phyloP scores from a whole-genome alignment of 2,888 invertebrate species.

The Oscheius sp. region DNA sequence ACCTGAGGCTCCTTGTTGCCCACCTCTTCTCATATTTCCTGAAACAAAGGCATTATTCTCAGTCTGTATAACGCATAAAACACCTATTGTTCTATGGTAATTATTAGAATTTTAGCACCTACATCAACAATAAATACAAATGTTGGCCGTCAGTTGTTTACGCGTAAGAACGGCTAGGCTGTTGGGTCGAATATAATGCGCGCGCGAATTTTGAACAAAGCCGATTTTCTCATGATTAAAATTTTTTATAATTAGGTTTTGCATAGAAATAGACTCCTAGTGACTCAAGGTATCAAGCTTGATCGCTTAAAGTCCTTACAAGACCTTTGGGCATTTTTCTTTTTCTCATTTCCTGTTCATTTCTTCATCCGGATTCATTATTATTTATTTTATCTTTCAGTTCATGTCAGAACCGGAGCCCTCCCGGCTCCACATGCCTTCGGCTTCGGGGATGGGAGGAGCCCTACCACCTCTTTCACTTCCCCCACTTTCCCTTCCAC shows the following conservation, averaged over 20 bases:
- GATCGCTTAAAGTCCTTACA: too few species aligned
- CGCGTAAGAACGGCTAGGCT: not conserved
- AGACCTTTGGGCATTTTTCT: too few species aligned
- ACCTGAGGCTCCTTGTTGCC: too few species aligned
- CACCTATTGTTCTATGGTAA: not conserved
- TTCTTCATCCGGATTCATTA: not conserved
- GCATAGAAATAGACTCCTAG: too few species aligned
- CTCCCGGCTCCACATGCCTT: constrained; percentile 25
- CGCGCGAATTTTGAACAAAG: constrained; percentile 28
- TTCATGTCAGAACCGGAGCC: constrained; percentile 29
- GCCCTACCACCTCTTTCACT: constrained; percentile 26
- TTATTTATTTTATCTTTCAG: not conserved
- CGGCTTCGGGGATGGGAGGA: constrained; percentile 17
- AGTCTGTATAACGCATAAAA: too few species aligned
- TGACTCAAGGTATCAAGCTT: too few species aligned
- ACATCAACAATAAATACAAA: too few species aligned
- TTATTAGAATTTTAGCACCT: not conserved
- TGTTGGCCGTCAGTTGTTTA: not conserved
- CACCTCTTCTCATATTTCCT: constrained; percentile 8
- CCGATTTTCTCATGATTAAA: not conserved
- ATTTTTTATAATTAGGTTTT: not conserved
- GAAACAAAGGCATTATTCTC: not conserved
- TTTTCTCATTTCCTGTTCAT: not conserved
- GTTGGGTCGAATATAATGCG: not conserved
- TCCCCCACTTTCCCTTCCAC: constrained; percentile 28